A percentile compares a stretch with the other conserved stretches of the same genome.
Conservation (phyloP, 2,797 vertebrate species). For the Sebastes minor region DNA sequence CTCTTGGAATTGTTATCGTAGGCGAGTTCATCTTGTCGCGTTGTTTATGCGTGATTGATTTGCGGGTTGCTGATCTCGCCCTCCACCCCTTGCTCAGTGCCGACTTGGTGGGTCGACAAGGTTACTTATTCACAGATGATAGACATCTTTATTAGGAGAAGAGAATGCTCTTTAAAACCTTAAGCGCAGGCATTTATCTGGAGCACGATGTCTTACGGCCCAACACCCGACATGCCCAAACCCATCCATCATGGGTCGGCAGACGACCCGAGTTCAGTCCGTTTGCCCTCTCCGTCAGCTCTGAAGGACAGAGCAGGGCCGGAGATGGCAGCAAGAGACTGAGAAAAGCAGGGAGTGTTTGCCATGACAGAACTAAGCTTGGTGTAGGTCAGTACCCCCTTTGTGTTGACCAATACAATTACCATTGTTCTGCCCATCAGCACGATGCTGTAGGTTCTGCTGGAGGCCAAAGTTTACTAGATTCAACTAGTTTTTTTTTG, state of each 20-base stretch:
- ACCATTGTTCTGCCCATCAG: conserved; percentile 15
- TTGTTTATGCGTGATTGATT: conserved; percentile 81
- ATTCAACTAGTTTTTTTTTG: neutral
- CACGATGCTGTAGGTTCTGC: neutral
- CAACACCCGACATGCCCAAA: conserved; percentile 42
- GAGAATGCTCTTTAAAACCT: conserved; percentile 68
- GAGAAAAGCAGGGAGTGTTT: neutral
- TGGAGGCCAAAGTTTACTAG: conserved; percentile 17
- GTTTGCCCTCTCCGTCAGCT: conserved; percentile 63
- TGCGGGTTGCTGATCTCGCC: conserved; percentile 61
- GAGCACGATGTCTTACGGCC: conserved; percentile 46
- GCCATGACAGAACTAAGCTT: neutral
- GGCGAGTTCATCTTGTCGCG: conserved; percentile 65
- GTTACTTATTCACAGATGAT: conserved; percentile 77
- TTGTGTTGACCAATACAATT: conserved; percentile 5
- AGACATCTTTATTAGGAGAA: conserved; percentile 79
- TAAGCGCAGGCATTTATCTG: conserved; percentile 71
- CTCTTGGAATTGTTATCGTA: conserved; percentile 71
- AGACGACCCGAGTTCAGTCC: conserved; percentile 46
- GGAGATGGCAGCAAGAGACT: conserved; percentile 13
- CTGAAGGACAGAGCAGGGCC: conserved; percentile 63
- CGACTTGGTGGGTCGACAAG: conserved; percentile 57
- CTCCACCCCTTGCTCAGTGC: conserved; percentile 46
- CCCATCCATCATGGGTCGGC: conserved; percentile 66
- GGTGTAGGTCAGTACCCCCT: neutral